These are phyloP conservation scores for Boulengeromyrus knoepffleri DNA, from an alignment of 2,113 vertebrate species.

Conservation along the genomic window DNA sequence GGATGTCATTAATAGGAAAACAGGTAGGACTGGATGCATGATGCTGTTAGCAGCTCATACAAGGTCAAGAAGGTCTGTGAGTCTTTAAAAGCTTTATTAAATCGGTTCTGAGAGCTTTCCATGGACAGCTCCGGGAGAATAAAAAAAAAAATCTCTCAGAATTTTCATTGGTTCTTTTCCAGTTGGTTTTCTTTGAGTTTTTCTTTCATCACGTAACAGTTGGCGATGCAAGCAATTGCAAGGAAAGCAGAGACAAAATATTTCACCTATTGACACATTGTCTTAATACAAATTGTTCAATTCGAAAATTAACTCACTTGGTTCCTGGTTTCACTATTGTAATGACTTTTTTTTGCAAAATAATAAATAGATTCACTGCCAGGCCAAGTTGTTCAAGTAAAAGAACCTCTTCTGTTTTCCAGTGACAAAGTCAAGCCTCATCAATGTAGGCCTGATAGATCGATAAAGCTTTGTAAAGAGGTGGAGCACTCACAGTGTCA, in stretches of 20 bases:
- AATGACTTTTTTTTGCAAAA: background rate
- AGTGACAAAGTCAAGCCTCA: background rate
- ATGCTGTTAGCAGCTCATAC: background rate
- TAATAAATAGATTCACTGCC: background rate
- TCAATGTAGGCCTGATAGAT: background rate
- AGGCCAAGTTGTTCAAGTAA: background rate
- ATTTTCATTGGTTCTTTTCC: background rate
- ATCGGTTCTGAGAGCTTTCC: background rate
- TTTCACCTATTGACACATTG: background rate
- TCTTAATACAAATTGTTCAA: background rate
- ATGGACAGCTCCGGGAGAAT: background rate
- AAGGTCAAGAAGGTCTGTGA: background rate
- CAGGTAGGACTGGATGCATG: background rate
- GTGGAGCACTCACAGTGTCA: background rate
- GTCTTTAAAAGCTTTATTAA: background rate
- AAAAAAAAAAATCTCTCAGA: background rate
- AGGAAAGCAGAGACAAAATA: background rate
- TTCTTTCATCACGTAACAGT: background rate
- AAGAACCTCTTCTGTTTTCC: background rate
- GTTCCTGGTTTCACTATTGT: background rate
- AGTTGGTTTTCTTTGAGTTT: background rate
- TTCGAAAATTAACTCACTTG: background rate
- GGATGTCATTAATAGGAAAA: background rate
- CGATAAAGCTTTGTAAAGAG: background rate
- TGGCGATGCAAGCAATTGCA: background rate